These are phyloP conservation scores for Melanocharis versteri DNA, from an alignment of 2,113 vertebrate genomes.

Conservation along the genomic window DNA sequence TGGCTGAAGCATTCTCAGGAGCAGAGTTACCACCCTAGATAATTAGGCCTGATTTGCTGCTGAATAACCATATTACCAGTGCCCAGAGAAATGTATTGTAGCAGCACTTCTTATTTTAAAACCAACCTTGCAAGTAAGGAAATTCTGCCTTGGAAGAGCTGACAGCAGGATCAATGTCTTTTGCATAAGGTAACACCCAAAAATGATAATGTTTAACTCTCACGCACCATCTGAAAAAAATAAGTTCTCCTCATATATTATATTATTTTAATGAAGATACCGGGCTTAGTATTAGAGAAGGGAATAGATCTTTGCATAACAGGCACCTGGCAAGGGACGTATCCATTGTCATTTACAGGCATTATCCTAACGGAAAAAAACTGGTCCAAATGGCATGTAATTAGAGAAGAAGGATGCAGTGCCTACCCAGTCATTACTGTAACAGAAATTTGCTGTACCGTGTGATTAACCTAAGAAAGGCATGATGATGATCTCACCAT, in stretches of 20 bases:
- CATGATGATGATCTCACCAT: background rate
- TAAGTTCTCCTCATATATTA: background rate
- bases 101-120: background rate
- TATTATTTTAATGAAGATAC: background rate
- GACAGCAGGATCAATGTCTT: background rate
- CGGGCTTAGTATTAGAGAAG: background rate
- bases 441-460: background rate
- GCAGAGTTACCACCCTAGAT: background rate
- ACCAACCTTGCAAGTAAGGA: background rate
- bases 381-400: background rate
- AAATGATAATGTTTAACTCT: background rate
- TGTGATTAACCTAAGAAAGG: constrained; percentile 54
- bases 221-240: background rate
- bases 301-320: background rate
- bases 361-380: background rate
- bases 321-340: background rate
- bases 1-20: background rate
- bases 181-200: background rate
- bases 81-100: background rate
- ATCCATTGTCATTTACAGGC: background rate
- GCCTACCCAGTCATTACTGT: constrained; percentile 40
- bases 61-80: background rate
- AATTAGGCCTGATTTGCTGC: background rate
- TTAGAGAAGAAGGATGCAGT: constrained; percentile 43
- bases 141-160: background rate